Evolutionary conservation across 2,797 vertebrate genomes (phyloP).

Genomic region (Spinus olivaceus): DNA sequence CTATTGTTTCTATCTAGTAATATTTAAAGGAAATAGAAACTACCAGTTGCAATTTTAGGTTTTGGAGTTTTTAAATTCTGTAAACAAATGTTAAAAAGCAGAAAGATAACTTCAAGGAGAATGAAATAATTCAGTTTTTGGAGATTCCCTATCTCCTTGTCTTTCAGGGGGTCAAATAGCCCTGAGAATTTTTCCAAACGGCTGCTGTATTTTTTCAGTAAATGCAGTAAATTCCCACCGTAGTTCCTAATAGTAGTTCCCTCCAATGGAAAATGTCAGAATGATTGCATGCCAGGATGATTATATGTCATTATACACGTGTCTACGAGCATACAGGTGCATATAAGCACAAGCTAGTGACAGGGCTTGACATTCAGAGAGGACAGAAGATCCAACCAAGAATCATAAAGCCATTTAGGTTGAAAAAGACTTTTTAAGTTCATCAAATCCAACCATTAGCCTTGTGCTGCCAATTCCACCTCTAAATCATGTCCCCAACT

Average conservation of each 20-base stretch:
- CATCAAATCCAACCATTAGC: not conserved
- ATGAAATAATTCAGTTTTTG: not conserved
- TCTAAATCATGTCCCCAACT: not conserved
- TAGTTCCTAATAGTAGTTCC: not conserved
- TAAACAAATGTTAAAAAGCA: not conserved
- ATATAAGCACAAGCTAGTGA: not conserved
- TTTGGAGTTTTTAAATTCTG: rapidly evolving
- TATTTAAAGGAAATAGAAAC: not conserved
- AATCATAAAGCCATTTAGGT: not conserved
- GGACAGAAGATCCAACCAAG: not conserved
- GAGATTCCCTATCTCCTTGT: not conserved
- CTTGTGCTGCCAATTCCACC: not conserved
- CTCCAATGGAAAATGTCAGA: not conserved
- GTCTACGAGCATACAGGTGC: not conserved
- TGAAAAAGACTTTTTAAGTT: not conserved
- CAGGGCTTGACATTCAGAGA: not conserved
- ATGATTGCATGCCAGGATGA: not conserved
- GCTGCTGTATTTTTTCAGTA: not conserved
- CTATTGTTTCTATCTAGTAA: not conserved
- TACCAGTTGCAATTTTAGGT: not conserved
- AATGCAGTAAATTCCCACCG: not conserved
- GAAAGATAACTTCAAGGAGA: not conserved
- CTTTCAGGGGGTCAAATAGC: not conserved
- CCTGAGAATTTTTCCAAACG: not conserved
- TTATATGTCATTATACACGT: not conserved